Base-by-base conservation (phyloP, 2,888 invertebrate genomes). In the Heliconius sara region DNA sequence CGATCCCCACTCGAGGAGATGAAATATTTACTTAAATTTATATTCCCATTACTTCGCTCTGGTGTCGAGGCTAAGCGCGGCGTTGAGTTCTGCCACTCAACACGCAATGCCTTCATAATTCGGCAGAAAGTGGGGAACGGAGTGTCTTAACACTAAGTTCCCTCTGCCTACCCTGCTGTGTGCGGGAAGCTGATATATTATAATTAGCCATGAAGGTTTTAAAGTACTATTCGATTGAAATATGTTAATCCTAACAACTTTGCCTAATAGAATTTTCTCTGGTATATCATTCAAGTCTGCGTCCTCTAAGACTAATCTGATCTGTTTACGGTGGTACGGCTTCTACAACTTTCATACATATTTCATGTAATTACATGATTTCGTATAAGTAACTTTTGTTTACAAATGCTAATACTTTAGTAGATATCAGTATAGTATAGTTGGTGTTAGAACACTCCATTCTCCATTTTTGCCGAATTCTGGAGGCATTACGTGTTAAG, bases 261-360 rank as follows among this genome's bases (percentile, higher is more conserved):
- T 52, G 25, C 16, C 43, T 81, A 81, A 81, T 79, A 65, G 77
- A 80, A 76, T 80, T 80, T 65, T 74, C 76, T 81, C 68, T 30
- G 65, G 78, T 71, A 76, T 70, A 76, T 76, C 78, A 65, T 43
- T 65, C 63, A 76, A 68, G 52, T 77, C 63, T n/a, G n/a, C 78
- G 80, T 79, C 73, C 80, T 76, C 77, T 81, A 39, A 68, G 60
- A 68, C 60, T 78, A 76, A 81, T 76, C 63, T 81, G 68, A 79
- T 79, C 75, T 75, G 70, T 70, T 47, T 65, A 70, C 66, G 79
- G 47, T 77, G 73, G 63, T 79, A 76, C 39, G 81, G 79, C 81
- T 81, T 81, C 79, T 68, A 60, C 73, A 16, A 60, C 73, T 77
- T 68, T 65, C 63, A 63, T 39, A 73, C 60, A 30, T 73, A 60